phyloP scores from a whole-genome alignment of 1,140 invertebrate genomes.

The Neodiprion virginianus region DNA sequence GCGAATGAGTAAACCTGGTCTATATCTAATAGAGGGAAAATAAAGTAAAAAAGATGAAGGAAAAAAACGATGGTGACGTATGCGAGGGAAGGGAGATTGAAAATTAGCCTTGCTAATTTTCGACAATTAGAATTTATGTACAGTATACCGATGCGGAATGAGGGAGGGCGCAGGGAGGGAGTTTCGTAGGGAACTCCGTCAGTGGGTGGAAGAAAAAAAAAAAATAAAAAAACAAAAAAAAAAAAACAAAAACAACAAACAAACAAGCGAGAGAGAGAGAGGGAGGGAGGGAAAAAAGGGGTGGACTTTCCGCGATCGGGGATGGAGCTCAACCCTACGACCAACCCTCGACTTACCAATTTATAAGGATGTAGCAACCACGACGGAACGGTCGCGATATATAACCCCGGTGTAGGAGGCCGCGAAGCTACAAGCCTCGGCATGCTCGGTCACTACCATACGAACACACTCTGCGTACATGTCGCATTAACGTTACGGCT shows the following conservation, averaged over 20 bases:
- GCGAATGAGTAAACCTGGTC: too few relatives aligned
- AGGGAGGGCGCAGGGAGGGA: too few relatives aligned
- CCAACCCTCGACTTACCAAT: not conserved
- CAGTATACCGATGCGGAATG: not conserved
- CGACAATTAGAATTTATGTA: conserved; percentile 26
- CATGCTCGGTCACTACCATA: not conserved
- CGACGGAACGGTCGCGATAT: not conserved
- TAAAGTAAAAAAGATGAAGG: too few relatives aligned
- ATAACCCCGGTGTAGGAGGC: not conserved
- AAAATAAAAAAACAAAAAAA: too few relatives aligned
- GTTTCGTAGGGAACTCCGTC: too few relatives aligned
- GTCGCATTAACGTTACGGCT: conserved; percentile 4
- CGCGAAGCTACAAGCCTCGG: not conserved
- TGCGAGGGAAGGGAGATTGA: too few relatives aligned
- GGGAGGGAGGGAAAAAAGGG: not conserved
- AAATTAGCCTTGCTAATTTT: conserved; percentile 25
- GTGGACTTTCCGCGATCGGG: not conserved
- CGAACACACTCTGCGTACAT: not conserved
- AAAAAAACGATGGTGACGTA: too few relatives aligned
- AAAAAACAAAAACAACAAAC: not conserved
- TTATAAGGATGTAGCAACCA: too few relatives aligned
- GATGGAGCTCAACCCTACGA: not conserved
- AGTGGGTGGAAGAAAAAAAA: too few relatives aligned
- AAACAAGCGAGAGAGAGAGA: not conserved
- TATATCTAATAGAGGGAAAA: too few relatives aligned